These are phyloP conservation scores for Drosophila murphyi DNA, from an alignment of 1,140 invertebrate species.

Conservation along the genomic window DNA sequence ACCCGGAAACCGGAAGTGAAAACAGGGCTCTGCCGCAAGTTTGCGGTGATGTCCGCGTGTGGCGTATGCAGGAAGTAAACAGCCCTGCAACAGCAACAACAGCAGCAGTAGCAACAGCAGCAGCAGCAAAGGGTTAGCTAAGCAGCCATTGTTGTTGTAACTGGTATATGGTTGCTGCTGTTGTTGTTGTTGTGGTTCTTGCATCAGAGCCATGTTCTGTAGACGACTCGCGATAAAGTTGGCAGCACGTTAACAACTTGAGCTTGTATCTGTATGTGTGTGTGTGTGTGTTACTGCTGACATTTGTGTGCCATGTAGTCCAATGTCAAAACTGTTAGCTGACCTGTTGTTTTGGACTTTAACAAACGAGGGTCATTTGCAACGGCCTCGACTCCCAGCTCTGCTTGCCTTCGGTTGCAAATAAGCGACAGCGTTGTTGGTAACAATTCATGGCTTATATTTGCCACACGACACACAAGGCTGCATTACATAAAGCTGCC, in stretches of 20 bases:
- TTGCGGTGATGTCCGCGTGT: constrained; percentile 65
- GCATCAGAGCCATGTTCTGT: constrained; percentile 50
- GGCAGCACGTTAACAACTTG: constrained; percentile 47
- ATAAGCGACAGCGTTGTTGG: constrained; percentile 42
- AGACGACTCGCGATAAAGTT: constrained; percentile 60
- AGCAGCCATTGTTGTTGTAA: constrained; percentile 40
- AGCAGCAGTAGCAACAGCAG: constrained; percentile 8
- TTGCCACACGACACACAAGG: constrained; percentile 8
- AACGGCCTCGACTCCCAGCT: background rate
- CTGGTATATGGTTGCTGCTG: background rate
- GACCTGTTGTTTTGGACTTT: constrained; percentile 36
- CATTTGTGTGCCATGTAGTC: constrained; percentile 53
- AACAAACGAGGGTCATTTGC: constrained; percentile 62
- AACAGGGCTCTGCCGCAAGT: constrained; percentile 78
- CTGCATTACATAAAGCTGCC: constrained; percentile 30
- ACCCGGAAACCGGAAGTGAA: constrained; percentile 75
- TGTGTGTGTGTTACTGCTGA: constrained; percentile 37
- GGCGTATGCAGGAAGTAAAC: constrained; percentile 67
- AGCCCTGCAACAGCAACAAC: constrained; percentile 22
- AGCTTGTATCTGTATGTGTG: constrained; percentile 13
- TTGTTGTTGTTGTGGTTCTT: constrained; percentile 21
- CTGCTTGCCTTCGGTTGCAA: background rate
- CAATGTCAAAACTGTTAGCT: constrained; percentile 50
- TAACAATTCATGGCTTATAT: constrained; percentile 32
- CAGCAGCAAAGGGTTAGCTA: constrained; percentile 17